phyloP scores from a whole-genome alignment of 1,140 invertebrate genomes.

The Pseudoatta argentina region DNA sequence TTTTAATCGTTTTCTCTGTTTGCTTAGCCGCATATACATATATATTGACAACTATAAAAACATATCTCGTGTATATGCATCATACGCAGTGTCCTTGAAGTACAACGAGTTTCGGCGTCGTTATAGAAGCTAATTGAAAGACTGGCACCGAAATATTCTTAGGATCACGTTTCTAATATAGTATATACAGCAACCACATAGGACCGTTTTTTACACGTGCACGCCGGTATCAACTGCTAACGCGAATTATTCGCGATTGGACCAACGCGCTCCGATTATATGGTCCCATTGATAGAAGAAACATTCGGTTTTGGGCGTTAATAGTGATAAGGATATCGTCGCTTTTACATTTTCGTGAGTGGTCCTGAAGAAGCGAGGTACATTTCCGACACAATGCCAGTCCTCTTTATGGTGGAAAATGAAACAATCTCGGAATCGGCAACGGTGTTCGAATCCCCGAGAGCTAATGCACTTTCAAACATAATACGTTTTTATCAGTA shows the following conservation, averaged over 20 bases:
- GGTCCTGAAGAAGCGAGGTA: constrained; percentile 54
- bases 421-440: constrained; percentile 32
- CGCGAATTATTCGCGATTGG: constrained; percentile 39
- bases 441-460: constrained; percentile 27
- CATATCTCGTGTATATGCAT: neutral
- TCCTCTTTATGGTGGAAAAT: neutral
- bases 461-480: constrained; percentile 60
- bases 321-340: constrained; percentile 45
- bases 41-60: constrained; percentile 44
- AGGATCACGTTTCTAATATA: constrained; percentile 31
- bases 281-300: constrained; percentile 53
- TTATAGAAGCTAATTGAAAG: constrained; percentile 34
- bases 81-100: neutral
- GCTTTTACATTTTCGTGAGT: constrained; percentile 19
- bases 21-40: constrained; percentile 4
- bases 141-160: constrained; percentile 44
- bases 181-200: constrained; percentile 39
- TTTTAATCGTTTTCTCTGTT: neutral
- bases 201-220: constrained; percentile 18
- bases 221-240: constrained; percentile 39
- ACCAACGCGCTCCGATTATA: constrained; percentile 33
- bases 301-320: constrained; percentile 40
- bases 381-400: constrained; percentile 24
- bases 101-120: constrained; percentile 46
- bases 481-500: constrained; percentile 64